Conservation (phyloP, 2,888 invertebrate genomes). For the Lottia gigantea region DNA sequence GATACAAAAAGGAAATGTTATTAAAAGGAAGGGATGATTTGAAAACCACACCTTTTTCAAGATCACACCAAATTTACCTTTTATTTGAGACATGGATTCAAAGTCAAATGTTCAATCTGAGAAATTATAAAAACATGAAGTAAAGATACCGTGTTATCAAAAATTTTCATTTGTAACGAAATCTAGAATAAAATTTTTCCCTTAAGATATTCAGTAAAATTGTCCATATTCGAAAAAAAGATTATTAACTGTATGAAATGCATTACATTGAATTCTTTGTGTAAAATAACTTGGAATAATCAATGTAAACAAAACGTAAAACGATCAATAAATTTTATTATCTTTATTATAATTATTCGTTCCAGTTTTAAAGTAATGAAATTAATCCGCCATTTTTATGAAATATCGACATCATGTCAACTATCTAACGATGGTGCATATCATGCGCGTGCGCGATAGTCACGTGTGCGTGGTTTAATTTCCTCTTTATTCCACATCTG, state of each 20-base stretch:
- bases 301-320: slow-evolving; percentile 9
- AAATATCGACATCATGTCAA: slow-evolving; percentile 5
- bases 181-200: too few relatives aligned
- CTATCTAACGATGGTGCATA: not conserved
- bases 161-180: too few relatives aligned
- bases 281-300: not conserved
- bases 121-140: too few relatives aligned
- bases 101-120: too few relatives aligned
- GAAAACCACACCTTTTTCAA: too few relatives aligned
- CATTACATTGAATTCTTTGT: not conserved
- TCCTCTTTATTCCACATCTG: slow-evolving; percentile 16
- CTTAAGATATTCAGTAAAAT: too few relatives aligned
- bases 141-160: too few relatives aligned
- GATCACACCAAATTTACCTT: too few relatives aligned
- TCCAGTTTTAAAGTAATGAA: not conserved
- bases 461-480: slow-evolving; percentile 20
- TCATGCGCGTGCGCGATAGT: slow-evolving; percentile 3
- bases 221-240: too few relatives aligned
- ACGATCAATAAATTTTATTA: not conserved
- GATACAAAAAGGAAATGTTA: too few relatives aligned
- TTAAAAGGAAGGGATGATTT: too few relatives aligned
- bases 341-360: not conserved
- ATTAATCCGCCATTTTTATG: slow-evolving; percentile 2
- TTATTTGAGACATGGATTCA: too few relatives aligned
- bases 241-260: not conserved